phyloP scores from a whole-genome alignment of 2,888 invertebrate genomes.

The Brachycybe producta region DNA sequence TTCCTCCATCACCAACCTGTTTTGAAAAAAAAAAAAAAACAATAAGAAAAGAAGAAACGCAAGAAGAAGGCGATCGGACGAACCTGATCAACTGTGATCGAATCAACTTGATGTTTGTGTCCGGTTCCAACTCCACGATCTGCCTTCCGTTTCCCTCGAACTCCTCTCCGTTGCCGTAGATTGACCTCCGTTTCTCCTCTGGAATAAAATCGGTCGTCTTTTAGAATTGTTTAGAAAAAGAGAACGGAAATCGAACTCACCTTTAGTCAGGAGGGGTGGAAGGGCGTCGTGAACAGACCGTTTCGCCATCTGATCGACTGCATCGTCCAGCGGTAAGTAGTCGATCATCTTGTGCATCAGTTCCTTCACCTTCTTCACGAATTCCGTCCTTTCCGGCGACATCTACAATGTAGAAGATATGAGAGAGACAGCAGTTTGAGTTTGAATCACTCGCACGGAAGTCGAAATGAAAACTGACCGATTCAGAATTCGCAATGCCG shows the following conservation, averaged over 20 bases:
- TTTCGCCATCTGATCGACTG: slow-evolving; percentile 74
- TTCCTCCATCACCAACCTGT: slow-evolving; percentile 51
- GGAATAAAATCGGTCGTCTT: slow-evolving; percentile 23
- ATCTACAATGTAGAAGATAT: slow-evolving; percentile 9
- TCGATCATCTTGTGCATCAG: slow-evolving; percentile 47
- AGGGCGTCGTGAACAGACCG: slow-evolving; percentile 72
- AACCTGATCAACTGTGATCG: slow-evolving; percentile 29
- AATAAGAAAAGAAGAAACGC: slow-evolving; percentile 8
- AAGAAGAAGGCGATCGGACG: no score
- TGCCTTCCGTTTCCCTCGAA: slow-evolving; percentile 50
- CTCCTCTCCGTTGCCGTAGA: slow-evolving; percentile 55
- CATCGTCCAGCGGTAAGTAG: slow-evolving; percentile 55
- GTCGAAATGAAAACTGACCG: slow-evolving; percentile 27
- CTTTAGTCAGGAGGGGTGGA: slow-evolving; percentile 58
- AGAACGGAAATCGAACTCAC: slow-evolving; percentile 26
- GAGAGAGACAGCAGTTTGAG: no score
- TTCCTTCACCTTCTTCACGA: slow-evolving; percentile 36
- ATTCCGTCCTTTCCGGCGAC: slow-evolving; percentile 24
- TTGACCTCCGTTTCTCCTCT: slow-evolving; percentile 53
- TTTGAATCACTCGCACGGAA: no score
- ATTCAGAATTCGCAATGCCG: slow-evolving; percentile 53
- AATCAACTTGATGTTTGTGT: slow-evolving; percentile 48
- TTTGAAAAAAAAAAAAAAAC: slow-evolving; percentile 11
- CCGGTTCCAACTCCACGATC: slow-evolving; percentile 50
- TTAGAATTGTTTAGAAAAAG: background rate